These are phyloP conservation scores for Perodicticus potto DNA, from an alignment of 2,797 vertebrate genomes.

Conservation along the genomic window DNA sequence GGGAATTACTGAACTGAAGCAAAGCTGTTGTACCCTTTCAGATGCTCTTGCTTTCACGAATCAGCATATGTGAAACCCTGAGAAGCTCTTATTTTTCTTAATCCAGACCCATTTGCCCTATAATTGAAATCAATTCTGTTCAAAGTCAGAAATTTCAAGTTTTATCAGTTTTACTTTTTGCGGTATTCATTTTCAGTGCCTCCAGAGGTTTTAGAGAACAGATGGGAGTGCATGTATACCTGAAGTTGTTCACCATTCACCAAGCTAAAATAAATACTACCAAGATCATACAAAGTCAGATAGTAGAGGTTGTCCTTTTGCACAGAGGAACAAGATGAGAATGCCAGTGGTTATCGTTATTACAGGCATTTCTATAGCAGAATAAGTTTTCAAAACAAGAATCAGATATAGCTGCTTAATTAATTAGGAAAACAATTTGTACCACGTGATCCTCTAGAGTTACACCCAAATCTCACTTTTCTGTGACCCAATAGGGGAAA, in stretches of 20 bases:
- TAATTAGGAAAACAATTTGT: background rate
- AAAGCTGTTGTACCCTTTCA: background rate
- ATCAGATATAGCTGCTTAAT: background rate
- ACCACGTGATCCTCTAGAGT: background rate
- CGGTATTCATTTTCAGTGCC: background rate
- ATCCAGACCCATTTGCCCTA: background rate
- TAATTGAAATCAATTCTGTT: slow-evolving; percentile 51
- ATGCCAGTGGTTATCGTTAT: background rate
- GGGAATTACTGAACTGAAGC: background rate
- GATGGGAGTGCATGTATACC: too few relatives aligned
- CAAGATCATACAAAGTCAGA: background rate
- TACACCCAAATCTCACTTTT: background rate
- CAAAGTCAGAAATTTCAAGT: background rate
- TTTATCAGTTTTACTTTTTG: slow-evolving; percentile 39
- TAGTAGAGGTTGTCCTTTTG: background rate
- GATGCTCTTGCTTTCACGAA: slow-evolving; percentile 11
- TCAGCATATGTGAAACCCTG: slow-evolving; percentile 30
- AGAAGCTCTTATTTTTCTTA: slow-evolving; percentile 5
- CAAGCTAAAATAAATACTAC: background rate
- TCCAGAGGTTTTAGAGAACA: slow-evolving; percentile 30
- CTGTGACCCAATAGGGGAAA: background rate
- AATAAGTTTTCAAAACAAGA: slow-evolving; percentile 17
- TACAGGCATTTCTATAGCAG: background rate
- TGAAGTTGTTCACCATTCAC: too few relatives aligned
- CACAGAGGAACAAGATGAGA: background rate